These are phyloP conservation scores for Xenopus laevis DNA, from an alignment of 2,113 vertebrate genomes.

Conservation along the genomic window DNA sequence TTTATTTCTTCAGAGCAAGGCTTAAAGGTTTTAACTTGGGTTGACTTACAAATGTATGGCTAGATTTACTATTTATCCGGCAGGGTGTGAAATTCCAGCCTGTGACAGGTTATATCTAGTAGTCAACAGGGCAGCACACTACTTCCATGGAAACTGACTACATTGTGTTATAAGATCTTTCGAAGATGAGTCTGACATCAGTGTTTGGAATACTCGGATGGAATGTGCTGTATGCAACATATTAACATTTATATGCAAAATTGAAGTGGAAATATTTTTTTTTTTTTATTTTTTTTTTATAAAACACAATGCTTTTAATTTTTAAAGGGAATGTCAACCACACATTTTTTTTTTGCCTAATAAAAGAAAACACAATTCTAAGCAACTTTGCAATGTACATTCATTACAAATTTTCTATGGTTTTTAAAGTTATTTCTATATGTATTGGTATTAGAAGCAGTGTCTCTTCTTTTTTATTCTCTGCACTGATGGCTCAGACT, in stretches of 20 bases:
- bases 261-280: neutral
- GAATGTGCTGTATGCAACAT: neutral
- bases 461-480: no score
- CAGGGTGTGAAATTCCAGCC: conserved; percentile 44
- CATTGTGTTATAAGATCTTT: conserved; percentile 33
- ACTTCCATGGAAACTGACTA: conserved; percentile 35
- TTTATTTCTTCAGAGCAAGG: conserved; percentile 36
- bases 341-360: no score
- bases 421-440: no score
- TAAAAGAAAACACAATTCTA: no score
- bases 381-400: no score
- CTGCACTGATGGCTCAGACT: no score
- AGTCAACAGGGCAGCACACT: conserved; percentile 27
- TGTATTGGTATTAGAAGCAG: no score
- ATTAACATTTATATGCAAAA: neutral
- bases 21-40: conserved; percentile 43
- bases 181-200: conserved; percentile 27
- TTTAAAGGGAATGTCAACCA: no score
- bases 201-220: neutral
- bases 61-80: conserved; percentile 44
- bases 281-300: no score
- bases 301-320: no score
- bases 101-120: conserved; percentile 32
- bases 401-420: no score
- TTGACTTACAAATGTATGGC: conserved; percentile 42